A percentile compares a stretch with the other conserved stretches of the same genome.
These are phyloP conservation scores for Agapornis canus DNA, from an alignment of 2,797 vertebrate species.

Conservation along the genomic window DNA sequence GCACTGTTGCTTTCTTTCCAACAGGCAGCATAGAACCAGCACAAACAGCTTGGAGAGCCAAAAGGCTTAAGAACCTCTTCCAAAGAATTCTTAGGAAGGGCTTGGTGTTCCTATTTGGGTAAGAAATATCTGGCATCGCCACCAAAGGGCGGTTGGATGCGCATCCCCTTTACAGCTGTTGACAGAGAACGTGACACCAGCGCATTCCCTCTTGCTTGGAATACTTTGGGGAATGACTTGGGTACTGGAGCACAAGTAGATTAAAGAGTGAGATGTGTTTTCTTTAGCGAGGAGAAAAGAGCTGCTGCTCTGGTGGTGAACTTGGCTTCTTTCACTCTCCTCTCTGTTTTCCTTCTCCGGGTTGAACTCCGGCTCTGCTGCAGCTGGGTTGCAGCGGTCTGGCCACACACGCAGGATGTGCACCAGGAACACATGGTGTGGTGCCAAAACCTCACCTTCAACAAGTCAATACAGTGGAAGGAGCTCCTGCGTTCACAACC, in stretches of 20 bases:
- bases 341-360: conserved; percentile 24
- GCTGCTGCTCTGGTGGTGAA: background rate
- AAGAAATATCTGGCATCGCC: conserved; percentile 20
- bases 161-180: conserved; percentile 70
- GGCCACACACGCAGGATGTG: background rate
- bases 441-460: conserved; percentile 13
- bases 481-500: conserved; percentile 8
- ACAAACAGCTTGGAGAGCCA: conserved; percentile 5
- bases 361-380: background rate
- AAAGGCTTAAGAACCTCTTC: conserved; percentile 30
- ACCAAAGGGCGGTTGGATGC: background rate
- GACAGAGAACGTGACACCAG: conserved; percentile 63
- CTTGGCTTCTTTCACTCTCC: background rate
- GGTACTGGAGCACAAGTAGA: conserved; percentile 42
- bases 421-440: background rate
- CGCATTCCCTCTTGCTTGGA: conserved; percentile 50
- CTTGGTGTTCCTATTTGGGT: conserved; percentile 46
- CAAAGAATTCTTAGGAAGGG: conserved; percentile 47
- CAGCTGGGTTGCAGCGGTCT: background rate
- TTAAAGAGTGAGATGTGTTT: background rate
- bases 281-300: background rate
- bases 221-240: conserved; percentile 32
- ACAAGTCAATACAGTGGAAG: background rate
- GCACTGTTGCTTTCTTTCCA: conserved; percentile 8
- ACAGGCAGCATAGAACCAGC: background rate